A percentile compares a stretch with the other conserved stretches of the same genome.
Evolutionary conservation across 1,140 invertebrate genomes (phyloP).

Genomic region (Oncopeltus fasciatus): DNA sequence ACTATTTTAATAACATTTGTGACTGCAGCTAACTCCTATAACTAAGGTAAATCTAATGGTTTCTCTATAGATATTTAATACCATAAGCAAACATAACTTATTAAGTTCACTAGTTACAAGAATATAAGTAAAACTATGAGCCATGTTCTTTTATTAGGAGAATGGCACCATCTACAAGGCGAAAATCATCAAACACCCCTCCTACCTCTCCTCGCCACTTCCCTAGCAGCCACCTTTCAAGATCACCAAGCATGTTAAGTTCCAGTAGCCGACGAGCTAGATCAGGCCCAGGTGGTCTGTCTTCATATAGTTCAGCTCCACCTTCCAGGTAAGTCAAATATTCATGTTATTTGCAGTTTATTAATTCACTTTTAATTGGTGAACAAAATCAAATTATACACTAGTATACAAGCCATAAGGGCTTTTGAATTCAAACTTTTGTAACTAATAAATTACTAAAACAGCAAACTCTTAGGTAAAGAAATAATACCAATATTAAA

Average conservation of each 20-base stretch:
- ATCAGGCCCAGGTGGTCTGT: conserved; percentile 54
- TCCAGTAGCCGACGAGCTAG: conserved; percentile 39
- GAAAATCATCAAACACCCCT: conserved; percentile 37
- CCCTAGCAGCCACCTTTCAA: conserved; percentile 28
- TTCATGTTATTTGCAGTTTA: neutral
- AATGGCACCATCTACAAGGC: conserved; percentile 26
- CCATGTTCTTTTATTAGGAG: no score
- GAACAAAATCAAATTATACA: no score
- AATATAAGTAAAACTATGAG: no score
- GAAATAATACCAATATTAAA: neutral
- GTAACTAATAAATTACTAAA: neutral
- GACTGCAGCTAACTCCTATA: no score
- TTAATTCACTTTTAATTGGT: no score
- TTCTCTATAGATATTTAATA: no score
- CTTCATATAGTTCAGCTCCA: conserved; percentile 40
- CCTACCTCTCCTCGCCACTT: conserved; percentile 38
- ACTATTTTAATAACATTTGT: no score
- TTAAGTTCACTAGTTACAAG: no score
- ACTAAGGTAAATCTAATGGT: no score
- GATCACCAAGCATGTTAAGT: conserved; percentile 27
- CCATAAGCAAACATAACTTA: no score
- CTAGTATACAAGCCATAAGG: neutral
- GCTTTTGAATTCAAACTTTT: neutral
- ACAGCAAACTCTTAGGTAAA: neutral
- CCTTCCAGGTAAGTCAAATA: conserved; percentile 10